A percentile compares a stretch with the other conserved stretches of the same genome.
phyloP scores from a whole-genome alignment of 2,797 vertebrate genomes.

The Gallinago nigripennis region DNA sequence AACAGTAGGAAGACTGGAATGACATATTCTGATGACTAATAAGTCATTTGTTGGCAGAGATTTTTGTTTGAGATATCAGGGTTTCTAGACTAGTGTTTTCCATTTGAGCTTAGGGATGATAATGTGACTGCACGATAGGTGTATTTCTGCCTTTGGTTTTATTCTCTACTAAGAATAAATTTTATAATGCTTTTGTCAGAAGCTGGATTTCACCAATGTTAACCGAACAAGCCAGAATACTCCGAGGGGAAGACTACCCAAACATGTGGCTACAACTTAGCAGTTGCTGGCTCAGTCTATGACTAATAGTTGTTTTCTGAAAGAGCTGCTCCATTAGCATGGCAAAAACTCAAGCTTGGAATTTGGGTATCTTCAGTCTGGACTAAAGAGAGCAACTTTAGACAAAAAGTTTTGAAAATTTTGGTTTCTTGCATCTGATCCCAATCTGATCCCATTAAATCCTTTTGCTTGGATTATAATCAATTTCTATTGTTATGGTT shows the following conservation, averaged over 20 bases:
- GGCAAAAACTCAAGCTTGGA: neutral
- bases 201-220: neutral
- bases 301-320: neutral
- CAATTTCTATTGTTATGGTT: neutral
- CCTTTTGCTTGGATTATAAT: neutral
- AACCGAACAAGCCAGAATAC: neutral
- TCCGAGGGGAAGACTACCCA: neutral
- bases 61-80: neutral
- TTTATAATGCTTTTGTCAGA: neutral
- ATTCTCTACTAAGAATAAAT: neutral
- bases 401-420: neutral
- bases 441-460: neutral
- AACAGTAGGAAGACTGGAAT: neutral
- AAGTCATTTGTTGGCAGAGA: neutral
- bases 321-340: neutral
- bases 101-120: neutral
- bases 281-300: neutral
- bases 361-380: neutral
- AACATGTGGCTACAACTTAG: neutral
- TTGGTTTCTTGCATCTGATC: neutral
- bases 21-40: neutral
- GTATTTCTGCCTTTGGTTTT: neutral
- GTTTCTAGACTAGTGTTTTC: neutral
- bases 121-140: accelerated
- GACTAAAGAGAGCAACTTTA: neutral